These are phyloP conservation scores for Zelostemma sp. DNA, from an alignment of 1,140 invertebrate species.

Conservation along the genomic window DNA sequence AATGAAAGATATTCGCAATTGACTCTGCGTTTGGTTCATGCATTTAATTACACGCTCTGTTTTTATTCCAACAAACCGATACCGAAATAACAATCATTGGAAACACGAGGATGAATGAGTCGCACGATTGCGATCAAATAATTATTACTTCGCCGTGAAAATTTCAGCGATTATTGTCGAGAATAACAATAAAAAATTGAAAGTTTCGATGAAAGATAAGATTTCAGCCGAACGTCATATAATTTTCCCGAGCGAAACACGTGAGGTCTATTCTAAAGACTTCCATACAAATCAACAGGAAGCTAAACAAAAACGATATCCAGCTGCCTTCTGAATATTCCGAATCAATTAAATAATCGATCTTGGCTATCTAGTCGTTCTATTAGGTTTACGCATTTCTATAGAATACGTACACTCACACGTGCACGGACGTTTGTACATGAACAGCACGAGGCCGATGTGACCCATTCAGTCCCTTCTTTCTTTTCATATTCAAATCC, in stretches of 20 bases:
- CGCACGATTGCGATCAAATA: not conserved
- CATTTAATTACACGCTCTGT: not conserved
- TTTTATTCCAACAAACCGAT: not conserved
- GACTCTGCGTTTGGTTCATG: not conserved
- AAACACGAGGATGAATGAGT: too few species aligned
- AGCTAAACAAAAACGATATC: constrained; percentile 67
- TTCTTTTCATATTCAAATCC: constrained; percentile 72
- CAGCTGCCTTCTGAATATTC: constrained; percentile 62
- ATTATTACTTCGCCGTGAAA: not conserved
- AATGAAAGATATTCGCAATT: not conserved
- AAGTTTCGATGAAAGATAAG: not conserved
- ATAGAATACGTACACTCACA: constrained; percentile 23
- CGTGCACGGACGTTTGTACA: constrained; percentile 12
- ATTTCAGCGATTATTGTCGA: not conserved
- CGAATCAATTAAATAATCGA: constrained; percentile 71
- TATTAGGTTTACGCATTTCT: constrained; percentile 22
- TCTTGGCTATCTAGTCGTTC: constrained; percentile 61
- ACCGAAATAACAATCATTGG: not conserved
- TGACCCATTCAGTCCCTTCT: constrained; percentile 59
- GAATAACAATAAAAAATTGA: not conserved
- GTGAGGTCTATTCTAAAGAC: not conserved
- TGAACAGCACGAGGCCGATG: constrained; percentile 40
- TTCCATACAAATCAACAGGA: constrained; percentile 59
- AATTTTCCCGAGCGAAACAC: not conserved
- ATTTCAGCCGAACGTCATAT: not conserved